phyloP scores from a whole-genome alignment of 2,113 vertebrate genomes.

The Melanerpes aurifrons region DNA sequence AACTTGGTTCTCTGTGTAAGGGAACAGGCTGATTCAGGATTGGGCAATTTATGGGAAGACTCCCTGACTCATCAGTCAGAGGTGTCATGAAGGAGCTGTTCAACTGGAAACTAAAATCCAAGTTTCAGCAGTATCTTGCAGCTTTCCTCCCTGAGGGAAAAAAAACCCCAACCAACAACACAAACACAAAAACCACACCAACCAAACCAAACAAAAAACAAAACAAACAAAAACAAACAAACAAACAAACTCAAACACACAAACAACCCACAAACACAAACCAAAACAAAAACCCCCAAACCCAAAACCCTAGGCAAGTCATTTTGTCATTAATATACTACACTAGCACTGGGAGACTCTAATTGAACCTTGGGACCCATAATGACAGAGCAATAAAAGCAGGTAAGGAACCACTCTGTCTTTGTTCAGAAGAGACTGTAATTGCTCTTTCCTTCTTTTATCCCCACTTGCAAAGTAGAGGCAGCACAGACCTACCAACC shows the following conservation, averaged over 20 bases:
- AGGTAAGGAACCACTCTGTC: slow-evolving; percentile 59
- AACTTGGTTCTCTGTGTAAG: background rate
- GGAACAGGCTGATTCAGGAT: background rate
- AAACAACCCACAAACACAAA: no score
- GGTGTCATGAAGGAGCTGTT: background rate
- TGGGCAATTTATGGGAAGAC: background rate
- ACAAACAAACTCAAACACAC: no score
- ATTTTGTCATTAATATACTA: slow-evolving; percentile 49
- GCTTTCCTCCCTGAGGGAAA: background rate
- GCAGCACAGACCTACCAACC: background rate
- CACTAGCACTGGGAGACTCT: slow-evolving; percentile 19
- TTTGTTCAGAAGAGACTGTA: slow-evolving; percentile 54
- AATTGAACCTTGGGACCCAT: slow-evolving; percentile 62
- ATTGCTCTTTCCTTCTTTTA: slow-evolving; percentile 26
- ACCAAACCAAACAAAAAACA: no score
- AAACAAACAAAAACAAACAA: background rate
- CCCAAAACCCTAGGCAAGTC: background rate
- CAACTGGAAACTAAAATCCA: background rate
- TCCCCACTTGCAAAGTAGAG: background rate
- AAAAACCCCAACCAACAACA: no score
- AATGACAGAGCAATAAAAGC: slow-evolving; percentile 55
- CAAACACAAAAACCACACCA: no score
- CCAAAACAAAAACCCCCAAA: background rate
- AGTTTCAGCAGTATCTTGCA: background rate
- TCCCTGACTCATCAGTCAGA: background rate